Evolutionary conservation across 2,113 vertebrate genomes (phyloP).

Genomic region (Hucho hucho): DNA sequence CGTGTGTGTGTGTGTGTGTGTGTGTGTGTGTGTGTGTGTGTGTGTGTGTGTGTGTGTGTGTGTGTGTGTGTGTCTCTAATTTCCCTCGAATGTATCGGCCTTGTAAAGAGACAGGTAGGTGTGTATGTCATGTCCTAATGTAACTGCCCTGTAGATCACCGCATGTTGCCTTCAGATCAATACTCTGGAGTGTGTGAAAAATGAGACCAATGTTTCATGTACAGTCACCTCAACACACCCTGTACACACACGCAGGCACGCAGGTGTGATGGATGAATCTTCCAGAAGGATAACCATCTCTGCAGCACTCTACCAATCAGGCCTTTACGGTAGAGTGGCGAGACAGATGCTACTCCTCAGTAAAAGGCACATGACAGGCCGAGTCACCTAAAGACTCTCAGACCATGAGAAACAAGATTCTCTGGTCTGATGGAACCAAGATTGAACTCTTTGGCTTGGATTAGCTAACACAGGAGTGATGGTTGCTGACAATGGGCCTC

Average conservation of each 20-base stretch:
- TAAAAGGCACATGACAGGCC: too few relatives aligned
- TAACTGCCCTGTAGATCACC: conserved; percentile 57
- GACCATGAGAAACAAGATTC: too few relatives aligned
- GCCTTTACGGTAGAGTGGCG: too few relatives aligned
- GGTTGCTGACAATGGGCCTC: too few relatives aligned
- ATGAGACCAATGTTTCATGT: conserved; percentile 34
- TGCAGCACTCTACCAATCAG: too few relatives aligned
- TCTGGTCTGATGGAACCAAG: too few relatives aligned
- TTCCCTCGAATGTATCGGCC: conserved; percentile 27
- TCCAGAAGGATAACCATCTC: too few relatives aligned
- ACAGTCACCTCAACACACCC: conserved; percentile 26
- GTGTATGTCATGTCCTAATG: conserved; percentile 53
- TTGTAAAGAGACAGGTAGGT: conserved; percentile 32
- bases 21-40: background rate
- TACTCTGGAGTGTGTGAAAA: conserved; percentile 41
- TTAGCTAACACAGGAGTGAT: too few relatives aligned
- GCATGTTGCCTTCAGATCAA: conserved; percentile 55
- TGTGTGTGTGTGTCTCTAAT: conserved; percentile 17
- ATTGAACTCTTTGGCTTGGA: too few relatives aligned
- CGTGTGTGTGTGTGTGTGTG: background rate
- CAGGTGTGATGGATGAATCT: background rate
- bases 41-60: background rate
- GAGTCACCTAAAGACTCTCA: too few relatives aligned
- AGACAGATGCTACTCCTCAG: too few relatives aligned
- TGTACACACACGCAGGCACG: background rate